Evolutionary conservation across 2,888 invertebrate genomes (phyloP), one percentile per base, ranked within the genome.

Genomic region (Beris chalybata): DNA sequence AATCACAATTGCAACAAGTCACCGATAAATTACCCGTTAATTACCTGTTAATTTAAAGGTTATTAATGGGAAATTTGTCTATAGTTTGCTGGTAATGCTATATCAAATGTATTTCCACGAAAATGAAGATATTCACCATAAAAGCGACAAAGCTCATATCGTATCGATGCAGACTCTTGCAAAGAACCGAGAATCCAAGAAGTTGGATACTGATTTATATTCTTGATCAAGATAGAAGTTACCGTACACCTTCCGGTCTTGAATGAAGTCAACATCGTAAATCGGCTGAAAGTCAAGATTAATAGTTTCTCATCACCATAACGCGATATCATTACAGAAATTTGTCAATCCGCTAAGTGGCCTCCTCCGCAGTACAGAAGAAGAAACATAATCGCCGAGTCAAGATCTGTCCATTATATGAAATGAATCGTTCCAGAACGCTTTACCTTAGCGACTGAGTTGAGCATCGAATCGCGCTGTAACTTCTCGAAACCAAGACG

Each of bases 241-340:
- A 50, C 50, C 7, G 13, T 22, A 50, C 15, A 7, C 55, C 55
- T 56, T 56, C 55, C 38, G 55, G 55, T 56, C 55, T 56, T 56
- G n/a, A 38, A 32, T 56, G 55, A 38, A 32, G 9, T 38, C 55
- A 56, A 56, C 32, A n/a, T n/a, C 38, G n/a, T 7, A 43, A 13
- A 15, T 38, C 38, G 15, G 38, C 15, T 43, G 38, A 32, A 38
- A 0, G 13, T 13, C n/a, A 56, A 32, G 55, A 56, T 56, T 56
- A 56, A 56, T 56, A 15, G 38, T 13, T 43, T n/a, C 55, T 56
- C 55, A 38, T 56, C 55, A 56, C 55, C 55, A 56, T 56, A 38
- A 43, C 55, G 13, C 4, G 30, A 43, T 38, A 56, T 56, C 55
- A 32, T 43, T 43, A 56, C 38, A 15, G 13, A 56, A 56, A 56